A percentile compares a stretch with the other conserved stretches of the same genome.
Evolutionary conservation across 1,140 invertebrate species (phyloP).

Genomic region (Cotesia glomerata): DNA sequence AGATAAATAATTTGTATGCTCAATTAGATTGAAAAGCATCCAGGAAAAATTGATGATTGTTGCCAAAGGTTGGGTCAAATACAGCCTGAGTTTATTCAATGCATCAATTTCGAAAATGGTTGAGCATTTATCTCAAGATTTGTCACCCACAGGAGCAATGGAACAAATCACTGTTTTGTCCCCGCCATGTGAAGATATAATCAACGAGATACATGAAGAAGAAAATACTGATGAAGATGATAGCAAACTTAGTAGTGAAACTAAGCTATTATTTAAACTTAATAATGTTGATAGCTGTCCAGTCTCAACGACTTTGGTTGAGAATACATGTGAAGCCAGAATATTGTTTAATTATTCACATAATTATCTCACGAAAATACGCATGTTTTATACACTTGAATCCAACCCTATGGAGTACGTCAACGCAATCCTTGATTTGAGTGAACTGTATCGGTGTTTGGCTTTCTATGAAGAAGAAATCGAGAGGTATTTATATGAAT

Average conservation of each 20-base stretch:
- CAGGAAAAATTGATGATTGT: conserved; percentile 67
- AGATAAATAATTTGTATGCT: too few species aligned
- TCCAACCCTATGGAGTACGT: conserved; percentile 74
- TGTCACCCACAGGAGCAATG: conserved; percentile 28
- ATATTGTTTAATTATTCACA: conserved; percentile 70
- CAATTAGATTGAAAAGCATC: conserved; percentile 60
- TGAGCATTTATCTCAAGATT: conserved; percentile 50
- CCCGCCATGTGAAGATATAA: not conserved
- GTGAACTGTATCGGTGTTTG: conserved; percentile 71
- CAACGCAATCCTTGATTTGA: conserved; percentile 72
- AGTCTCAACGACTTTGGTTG: conserved; percentile 69
- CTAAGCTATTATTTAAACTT: too few species aligned
- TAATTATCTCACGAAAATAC: conserved; percentile 70
- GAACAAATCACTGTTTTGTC: conserved; percentile 26
- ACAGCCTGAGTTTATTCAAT: conserved; percentile 67
- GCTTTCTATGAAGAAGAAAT: conserved; percentile 73
- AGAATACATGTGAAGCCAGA: conserved; percentile 64
- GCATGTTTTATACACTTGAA: conserved; percentile 72
- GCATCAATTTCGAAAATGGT: conserved; percentile 62
- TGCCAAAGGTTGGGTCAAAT: conserved; percentile 71
- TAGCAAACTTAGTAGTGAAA: too few species aligned
- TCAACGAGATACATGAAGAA: too few species aligned
- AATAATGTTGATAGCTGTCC: conserved; percentile 62
- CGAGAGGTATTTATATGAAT: conserved; percentile 47
- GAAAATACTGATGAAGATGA: too few species aligned